Conservation (phyloP, 2,888 invertebrate genomes). For the Cybosia mesomella region DNA sequence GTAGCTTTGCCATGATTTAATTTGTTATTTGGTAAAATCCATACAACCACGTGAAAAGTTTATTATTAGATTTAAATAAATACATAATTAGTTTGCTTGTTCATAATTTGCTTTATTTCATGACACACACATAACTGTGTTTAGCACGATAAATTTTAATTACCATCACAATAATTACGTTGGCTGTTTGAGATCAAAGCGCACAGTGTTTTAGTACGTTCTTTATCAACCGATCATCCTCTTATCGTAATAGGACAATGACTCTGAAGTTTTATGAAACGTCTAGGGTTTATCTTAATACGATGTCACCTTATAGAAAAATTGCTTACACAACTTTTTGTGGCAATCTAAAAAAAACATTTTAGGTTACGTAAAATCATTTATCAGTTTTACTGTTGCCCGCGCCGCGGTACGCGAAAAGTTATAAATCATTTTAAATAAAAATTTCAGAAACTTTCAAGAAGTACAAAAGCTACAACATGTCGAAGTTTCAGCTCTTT, state of each 20-base stretch:
- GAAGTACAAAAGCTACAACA: too few species aligned
- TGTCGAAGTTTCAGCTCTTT: too few species aligned
- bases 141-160: constrained; percentile 51
- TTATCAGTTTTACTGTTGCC: too few species aligned
- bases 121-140: constrained; percentile 42
- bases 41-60: background rate
- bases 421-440: too few species aligned
- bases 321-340: background rate
- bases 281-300: constrained; percentile 43
- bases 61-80: background rate
- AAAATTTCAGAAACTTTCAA: too few species aligned
- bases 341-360: too few species aligned
- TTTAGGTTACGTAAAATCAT: too few species aligned
- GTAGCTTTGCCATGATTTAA: background rate
- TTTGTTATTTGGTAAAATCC: background rate
- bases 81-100: constrained; percentile 5
- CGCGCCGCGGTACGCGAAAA: too few species aligned
- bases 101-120: constrained; percentile 7
- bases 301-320: constrained; percentile 20
- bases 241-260: constrained; percentile 65
- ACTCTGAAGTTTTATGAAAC: constrained; percentile 60
- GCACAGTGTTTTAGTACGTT: constrained; percentile 51
- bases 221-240: constrained; percentile 62
- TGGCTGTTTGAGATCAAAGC: constrained; percentile 56
- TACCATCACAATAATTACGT: constrained; percentile 52